phyloP scores from a whole-genome alignment of 2,113 vertebrate species.

The Formicarius rufipectus region DNA sequence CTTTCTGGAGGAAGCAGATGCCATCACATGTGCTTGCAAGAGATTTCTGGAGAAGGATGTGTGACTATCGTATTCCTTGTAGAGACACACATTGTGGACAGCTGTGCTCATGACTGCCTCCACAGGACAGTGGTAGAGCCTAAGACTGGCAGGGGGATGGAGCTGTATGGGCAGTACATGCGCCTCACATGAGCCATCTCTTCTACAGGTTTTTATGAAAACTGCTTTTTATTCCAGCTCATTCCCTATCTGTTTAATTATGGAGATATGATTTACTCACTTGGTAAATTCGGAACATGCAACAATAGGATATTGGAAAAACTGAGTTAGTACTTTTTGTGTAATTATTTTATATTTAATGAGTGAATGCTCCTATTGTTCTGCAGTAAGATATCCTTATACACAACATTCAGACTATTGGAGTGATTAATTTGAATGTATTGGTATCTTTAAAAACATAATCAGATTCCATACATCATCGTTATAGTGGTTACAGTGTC shows the following conservation, averaged over 20 bases:
- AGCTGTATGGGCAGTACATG: not conserved
- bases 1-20: not conserved
- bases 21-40: not conserved
- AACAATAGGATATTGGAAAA: not conserved
- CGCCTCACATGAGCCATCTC: not conserved
- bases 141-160: accelerated
- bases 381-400: not conserved
- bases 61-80: not conserved
- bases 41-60: not conserved
- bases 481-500: not conserved
- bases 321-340: not conserved
- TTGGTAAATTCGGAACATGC: not conserved
- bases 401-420: not conserved
- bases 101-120: not conserved
- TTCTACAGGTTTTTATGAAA: not conserved
- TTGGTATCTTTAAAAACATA: not conserved
- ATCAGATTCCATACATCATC: not conserved
- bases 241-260: not conserved
- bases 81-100: not conserved
- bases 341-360: not conserved
- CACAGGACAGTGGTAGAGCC: not conserved
- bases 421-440: not conserved
- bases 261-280: not conserved
- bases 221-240: not conserved
- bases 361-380: not conserved